Percentiles rank a stretch among this genome's conserved stretches.
Conservation (phyloP, 2,888 invertebrate species). For the Eilema griseolum region DNA sequence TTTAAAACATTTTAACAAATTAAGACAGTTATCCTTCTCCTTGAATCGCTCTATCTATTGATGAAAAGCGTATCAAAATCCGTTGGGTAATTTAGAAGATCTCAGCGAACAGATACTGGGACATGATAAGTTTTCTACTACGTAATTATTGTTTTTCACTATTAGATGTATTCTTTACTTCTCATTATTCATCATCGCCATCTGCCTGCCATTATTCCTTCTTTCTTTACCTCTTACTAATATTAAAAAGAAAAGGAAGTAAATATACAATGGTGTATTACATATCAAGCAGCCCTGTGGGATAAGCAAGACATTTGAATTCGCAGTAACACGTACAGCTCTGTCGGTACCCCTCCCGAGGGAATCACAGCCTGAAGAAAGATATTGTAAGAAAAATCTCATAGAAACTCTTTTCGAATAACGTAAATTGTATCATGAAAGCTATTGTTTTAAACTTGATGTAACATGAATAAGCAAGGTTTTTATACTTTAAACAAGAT, state of each 20-base stretch:
- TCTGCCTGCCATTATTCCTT: not conserved
- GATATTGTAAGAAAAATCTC: conserved; percentile 42
- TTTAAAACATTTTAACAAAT: no score
- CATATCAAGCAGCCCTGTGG: conserved; percentile 32
- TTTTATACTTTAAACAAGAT: no score
- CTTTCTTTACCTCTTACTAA: not conserved
- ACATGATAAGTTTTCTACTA: no score
- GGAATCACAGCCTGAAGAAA: conserved; percentile 34
- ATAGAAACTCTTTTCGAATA: not conserved
- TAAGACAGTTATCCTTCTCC: no score
- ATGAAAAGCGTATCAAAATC: no score
- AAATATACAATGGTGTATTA: conserved; percentile 18
- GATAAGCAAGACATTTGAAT: conserved; percentile 45
- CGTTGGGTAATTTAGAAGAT: no score
- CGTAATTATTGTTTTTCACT: not conserved
- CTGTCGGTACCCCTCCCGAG: conserved; percentile 32
- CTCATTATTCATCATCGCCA: not conserved
- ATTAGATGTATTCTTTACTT: not conserved
- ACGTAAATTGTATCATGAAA: not conserved
- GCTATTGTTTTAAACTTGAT: not conserved
- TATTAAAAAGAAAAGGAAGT: conserved; percentile 3
- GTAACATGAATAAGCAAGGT: not conserved
- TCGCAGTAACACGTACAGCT: conserved; percentile 36
- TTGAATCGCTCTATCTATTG: no score
- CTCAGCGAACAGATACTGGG: no score